A percentile compares a stretch with the other conserved stretches of the same genome.
phyloP scores from a whole-genome alignment of 2,888 invertebrate genomes.

The Hydrotaea diabolus region DNA sequence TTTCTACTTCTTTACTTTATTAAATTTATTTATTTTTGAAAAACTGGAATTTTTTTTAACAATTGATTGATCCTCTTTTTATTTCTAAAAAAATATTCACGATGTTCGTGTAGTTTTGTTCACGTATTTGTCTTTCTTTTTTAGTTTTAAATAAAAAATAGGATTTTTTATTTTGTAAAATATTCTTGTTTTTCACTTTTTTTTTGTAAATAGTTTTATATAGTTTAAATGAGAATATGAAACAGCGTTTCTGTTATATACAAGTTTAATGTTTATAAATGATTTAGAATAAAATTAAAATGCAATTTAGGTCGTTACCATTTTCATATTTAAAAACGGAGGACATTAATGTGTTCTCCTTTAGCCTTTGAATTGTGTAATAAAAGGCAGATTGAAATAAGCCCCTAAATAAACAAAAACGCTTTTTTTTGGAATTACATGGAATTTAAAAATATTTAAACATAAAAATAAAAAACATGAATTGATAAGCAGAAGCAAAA shows the following conservation, averaged over 20 bases:
- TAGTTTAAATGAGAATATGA: neutral
- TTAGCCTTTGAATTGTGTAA: slow-evolving; percentile 46
- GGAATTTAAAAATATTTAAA: no score
- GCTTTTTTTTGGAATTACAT: no score
- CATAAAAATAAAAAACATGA: no score
- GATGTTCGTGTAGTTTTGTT: slow-evolving; percentile 29
- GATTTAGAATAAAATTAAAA: slow-evolving; percentile 35
- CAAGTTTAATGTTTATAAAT: slow-evolving; percentile 48
- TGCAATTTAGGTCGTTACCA: slow-evolving; percentile 42
- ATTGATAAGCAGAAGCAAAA: no score
- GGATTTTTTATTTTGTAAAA: slow-evolving; percentile 48
- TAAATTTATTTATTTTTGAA: slow-evolving; percentile 46
- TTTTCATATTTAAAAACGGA: neutral
- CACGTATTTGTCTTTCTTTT: slow-evolving; percentile 14
- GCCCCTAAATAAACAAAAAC: no score
- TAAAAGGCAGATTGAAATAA: slow-evolving; percentile 49
- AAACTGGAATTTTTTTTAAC: slow-evolving; percentile 42
- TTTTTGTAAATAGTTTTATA: slow-evolving; percentile 68
- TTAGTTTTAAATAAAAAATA: slow-evolving; percentile 46
- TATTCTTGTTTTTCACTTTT: slow-evolving; percentile 3
- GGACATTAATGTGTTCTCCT: neutral
- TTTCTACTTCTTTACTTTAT: slow-evolving; percentile 18
- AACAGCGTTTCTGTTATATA: slow-evolving; percentile 2
- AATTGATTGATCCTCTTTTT: slow-evolving; percentile 34
- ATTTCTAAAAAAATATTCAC: slow-evolving; percentile 19